Evolutionary conservation across 2,113 vertebrate genomes (phyloP).

Genomic region (Platichthys stellatus): DNA sequence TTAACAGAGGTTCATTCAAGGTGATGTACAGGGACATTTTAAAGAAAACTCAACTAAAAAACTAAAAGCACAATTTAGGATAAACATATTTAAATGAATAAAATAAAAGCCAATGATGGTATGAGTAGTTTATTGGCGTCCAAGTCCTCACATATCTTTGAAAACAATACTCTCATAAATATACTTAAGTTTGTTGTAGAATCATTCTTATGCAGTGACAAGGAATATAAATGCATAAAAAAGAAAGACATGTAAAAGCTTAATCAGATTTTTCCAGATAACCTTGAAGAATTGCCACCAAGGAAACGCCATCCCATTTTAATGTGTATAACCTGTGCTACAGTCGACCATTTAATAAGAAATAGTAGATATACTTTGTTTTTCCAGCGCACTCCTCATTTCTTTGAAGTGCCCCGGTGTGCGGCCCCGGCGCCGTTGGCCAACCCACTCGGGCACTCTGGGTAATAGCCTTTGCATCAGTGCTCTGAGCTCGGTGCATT

Average conservation of each 20-base stretch:
- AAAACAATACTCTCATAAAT: too few species aligned
- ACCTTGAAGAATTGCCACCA: slow-evolving; percentile 34
- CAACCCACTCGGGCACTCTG: slow-evolving; percentile 74
- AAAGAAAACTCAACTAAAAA: too few species aligned
- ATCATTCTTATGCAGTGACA: too few species aligned
- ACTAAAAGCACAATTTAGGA: too few species aligned
- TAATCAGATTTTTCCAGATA: slow-evolving; percentile 12
- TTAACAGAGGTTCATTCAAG: too few species aligned
- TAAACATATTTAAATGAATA: too few species aligned
- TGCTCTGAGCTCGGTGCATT: slow-evolving; percentile 67
- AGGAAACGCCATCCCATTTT: slow-evolving; percentile 10
- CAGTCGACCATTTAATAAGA: slow-evolving; percentile 55
- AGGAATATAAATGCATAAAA: too few species aligned
- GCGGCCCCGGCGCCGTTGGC: slow-evolving; percentile 53
- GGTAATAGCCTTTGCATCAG: slow-evolving; percentile 80
- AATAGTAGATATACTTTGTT: slow-evolving; percentile 47
- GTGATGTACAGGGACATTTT: too few species aligned
- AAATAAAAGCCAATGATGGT: too few species aligned
- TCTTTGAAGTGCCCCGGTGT: slow-evolving; percentile 66
- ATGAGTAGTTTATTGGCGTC: too few species aligned
- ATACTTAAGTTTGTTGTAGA: too few species aligned
- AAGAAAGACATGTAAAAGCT: neutral
- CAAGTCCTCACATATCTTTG: too few species aligned
- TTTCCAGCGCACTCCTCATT: slow-evolving; percentile 70
- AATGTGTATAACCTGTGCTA: slow-evolving; percentile 43